Conservation (phyloP, 2,797 vertebrate genomes). For the Megalops cyprinoides region DNA sequence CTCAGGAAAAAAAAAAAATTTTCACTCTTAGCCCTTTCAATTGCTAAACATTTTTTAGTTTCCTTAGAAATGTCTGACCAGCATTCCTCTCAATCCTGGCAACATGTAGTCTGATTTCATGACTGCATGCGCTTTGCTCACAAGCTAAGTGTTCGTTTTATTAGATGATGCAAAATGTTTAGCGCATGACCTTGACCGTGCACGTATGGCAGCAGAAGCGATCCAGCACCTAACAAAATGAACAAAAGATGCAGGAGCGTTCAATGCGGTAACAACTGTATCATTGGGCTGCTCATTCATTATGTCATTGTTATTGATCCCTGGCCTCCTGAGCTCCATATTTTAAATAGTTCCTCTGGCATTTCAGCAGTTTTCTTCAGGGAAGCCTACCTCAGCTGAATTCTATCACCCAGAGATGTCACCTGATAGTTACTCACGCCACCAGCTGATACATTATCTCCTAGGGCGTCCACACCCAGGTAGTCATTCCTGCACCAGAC, state of each 20-base stretch:
- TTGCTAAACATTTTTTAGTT: not conserved
- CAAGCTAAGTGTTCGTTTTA: no score
- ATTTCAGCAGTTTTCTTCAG: not conserved
- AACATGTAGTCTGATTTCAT: no score
- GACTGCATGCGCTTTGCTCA: no score
- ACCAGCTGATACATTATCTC: not conserved
- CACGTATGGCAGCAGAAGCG: no score
- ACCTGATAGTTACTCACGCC: not conserved
- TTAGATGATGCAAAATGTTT: no score
- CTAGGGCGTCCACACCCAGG: no score
- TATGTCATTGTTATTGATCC: not conserved
- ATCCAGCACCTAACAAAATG: no score
- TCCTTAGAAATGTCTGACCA: conserved; percentile 16
- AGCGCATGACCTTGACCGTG: no score
- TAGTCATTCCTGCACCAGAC: not conserved
- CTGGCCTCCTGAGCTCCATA: not conserved
- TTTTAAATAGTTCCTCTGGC: not conserved
- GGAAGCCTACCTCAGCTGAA: not conserved
- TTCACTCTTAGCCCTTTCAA: conserved; percentile 22
- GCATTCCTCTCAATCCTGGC: no score
- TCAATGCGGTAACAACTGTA: not conserved
- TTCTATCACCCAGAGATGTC: not conserved
- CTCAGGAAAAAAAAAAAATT: conserved; percentile 48
- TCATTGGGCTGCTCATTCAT: not conserved
- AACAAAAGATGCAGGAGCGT: not conserved